Conservation (phyloP, 2,797 vertebrate genomes). For the Oreochromis grahami region DNA sequence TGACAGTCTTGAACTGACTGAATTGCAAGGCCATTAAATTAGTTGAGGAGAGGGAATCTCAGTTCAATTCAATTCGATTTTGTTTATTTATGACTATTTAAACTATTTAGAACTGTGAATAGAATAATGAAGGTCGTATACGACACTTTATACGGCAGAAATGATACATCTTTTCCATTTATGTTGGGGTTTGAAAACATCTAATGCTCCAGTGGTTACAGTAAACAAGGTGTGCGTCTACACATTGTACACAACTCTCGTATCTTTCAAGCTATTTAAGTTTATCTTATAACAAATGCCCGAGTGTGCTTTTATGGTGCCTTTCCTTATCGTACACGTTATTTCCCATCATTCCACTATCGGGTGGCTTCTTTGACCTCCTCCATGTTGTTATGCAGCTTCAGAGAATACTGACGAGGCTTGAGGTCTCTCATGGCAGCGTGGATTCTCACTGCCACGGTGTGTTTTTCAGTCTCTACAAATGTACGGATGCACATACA, state of each 20-base stretch:
- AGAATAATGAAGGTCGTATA: not conserved
- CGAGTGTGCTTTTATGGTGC: constrained; percentile 88
- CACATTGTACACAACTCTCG: not conserved
- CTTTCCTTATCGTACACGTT: constrained; percentile 84
- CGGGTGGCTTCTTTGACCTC: constrained; percentile 80
- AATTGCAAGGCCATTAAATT: not conserved
- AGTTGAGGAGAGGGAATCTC: no score
- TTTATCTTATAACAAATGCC: not conserved
- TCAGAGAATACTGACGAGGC: constrained; percentile 71
- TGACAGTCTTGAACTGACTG: not conserved
- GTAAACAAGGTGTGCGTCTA: not conserved
- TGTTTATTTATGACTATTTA: no score
- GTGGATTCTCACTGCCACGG: not conserved
- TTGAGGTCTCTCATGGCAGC: constrained; percentile 67
- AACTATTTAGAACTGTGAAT: not conserved
- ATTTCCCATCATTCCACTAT: constrained; percentile 85
- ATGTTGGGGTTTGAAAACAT: not conserved
- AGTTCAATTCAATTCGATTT: no score
- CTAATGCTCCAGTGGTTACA: not conserved
- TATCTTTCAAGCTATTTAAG: not conserved
- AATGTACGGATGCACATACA: not conserved
- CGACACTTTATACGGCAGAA: not conserved
- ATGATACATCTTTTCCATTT: not conserved
- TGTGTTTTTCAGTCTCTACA: not conserved
- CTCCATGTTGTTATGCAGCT: constrained; percentile 71